Base-by-base conservation (phyloP, 2,888 invertebrate species). In the Lithophane ornitopus region DNA sequence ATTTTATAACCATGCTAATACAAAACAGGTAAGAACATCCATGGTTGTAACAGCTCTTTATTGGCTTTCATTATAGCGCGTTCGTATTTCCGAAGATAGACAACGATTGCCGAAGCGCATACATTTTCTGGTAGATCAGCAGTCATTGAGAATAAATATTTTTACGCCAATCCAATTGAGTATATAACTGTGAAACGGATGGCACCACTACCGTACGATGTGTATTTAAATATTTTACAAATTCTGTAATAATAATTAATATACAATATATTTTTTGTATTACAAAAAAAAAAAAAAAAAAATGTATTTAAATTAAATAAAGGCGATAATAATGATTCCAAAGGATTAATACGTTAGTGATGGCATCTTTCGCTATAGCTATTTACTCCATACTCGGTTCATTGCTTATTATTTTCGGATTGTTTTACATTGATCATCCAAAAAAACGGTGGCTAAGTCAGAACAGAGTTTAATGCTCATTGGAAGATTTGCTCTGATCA, bases 341-440 rank as follows among this genome's bases (percentile, higher is more conserved):
- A 66, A n/a, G 9, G 0, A n/a, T 34, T 16, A 16, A 16, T 34
- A 52, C 66, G 66, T 16, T 11, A 54, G 28, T 52, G 66, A 54
- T 52, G 66, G 11, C 66, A 66, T 52, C 22, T 66, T 66, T 66
- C 34, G 11, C 34, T 34, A 16, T 34, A n/a, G 56, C 16, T 16
- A 54, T 66, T 56, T 9, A 56, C 58, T 56, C 56, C 16, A 67
- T 56, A 19, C 56, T 34, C n/a, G 56, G 67, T 67, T 16, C 16
- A 46, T 49, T 46, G 28, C 8, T 66, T 8, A 26, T 28, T 46
- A 65, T 46, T 19, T 46, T 22, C 12, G 8, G 19, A 8, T 28
- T 2, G 2, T 46, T 46, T 8, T 22, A 44, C 19, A 44, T 44
- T 26, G 2, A 46, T 22, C 0, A 22, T n/a, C 16, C n/a, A 34